Percentiles rank a stretch among this genome's conserved stretches.
Conservation (phyloP, 2,888 invertebrate species). For the Chorisops tibialis region DNA sequence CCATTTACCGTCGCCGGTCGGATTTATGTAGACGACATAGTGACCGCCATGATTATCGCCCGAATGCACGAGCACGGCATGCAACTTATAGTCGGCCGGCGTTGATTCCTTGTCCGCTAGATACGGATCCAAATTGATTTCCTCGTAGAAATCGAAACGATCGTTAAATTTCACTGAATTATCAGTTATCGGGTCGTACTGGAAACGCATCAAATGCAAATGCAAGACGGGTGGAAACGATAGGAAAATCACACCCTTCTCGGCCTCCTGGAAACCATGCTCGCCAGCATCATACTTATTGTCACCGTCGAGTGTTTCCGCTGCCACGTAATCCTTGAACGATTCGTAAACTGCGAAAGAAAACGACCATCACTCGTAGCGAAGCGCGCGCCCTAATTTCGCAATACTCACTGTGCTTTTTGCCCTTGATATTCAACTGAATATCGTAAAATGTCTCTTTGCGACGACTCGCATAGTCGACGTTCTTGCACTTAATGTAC, state of each 20-base stretch:
- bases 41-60: constrained; percentile 99
- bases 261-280: constrained; percentile 93
- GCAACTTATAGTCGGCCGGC: constrained; percentile 85
- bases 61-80: constrained; percentile 97
- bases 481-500: constrained; percentile 96
- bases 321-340: constrained; percentile 93
- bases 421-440: constrained; percentile 96
- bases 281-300: constrained; percentile 99
- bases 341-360: constrained; percentile 68
- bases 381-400: background rate
- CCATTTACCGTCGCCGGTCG: constrained; percentile 89
- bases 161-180: constrained; percentile 95
- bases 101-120: constrained; percentile 56
- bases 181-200: constrained; percentile 97
- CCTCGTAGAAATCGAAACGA: constrained; percentile 93
- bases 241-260: constrained; percentile 95
- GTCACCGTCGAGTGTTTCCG: constrained; percentile 93
- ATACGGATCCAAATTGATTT: constrained; percentile 83
- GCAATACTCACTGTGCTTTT: constrained; percentile 67
- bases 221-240: constrained; percentile 97
- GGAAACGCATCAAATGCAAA: constrained; percentile 96
- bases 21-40: constrained; percentile 98
- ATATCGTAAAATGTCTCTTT: constrained; percentile 98
- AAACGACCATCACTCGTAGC: background rate
- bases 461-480: constrained; percentile 90